Conservation (phyloP, 2,113 vertebrate species). For the Capreolus pygargus region DNA sequence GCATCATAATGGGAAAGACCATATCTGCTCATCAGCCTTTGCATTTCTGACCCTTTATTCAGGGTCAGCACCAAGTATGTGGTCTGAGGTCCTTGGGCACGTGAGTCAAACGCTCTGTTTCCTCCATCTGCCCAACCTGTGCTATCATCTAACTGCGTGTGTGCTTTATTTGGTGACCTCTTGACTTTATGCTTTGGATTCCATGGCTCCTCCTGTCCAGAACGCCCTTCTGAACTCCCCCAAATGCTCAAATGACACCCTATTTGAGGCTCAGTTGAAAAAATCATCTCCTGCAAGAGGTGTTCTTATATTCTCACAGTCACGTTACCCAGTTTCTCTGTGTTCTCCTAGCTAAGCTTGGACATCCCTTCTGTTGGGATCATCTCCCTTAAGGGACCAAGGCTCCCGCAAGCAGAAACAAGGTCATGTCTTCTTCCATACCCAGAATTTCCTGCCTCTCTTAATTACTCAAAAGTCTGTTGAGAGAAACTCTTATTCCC, state of each 20-base stretch:
- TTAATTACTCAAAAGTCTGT: not conserved
- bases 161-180: too few relatives aligned
- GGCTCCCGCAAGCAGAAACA: not conserved
- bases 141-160: not conserved
- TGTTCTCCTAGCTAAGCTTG: not conserved
- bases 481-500: not conserved
- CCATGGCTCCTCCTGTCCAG: too few relatives aligned
- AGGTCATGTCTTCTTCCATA: not conserved
- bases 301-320: not conserved
- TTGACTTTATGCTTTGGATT: rapidly evolving
- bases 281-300: not conserved
- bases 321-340: not conserved
- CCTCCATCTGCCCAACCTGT: too few relatives aligned
- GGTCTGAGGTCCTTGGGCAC: not conserved
- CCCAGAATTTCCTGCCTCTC: not conserved
- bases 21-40: rapidly evolving
- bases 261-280: not conserved
- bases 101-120: not conserved
- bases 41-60: not conserved
- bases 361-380: not conserved
- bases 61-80: not conserved
- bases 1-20: not conserved
- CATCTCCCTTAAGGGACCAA: too few relatives aligned
- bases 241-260: not conserved
- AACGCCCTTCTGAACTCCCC: not conserved